phyloP scores from a whole-genome alignment of 1,140 invertebrate genomes.

The Fopius arisanus region DNA sequence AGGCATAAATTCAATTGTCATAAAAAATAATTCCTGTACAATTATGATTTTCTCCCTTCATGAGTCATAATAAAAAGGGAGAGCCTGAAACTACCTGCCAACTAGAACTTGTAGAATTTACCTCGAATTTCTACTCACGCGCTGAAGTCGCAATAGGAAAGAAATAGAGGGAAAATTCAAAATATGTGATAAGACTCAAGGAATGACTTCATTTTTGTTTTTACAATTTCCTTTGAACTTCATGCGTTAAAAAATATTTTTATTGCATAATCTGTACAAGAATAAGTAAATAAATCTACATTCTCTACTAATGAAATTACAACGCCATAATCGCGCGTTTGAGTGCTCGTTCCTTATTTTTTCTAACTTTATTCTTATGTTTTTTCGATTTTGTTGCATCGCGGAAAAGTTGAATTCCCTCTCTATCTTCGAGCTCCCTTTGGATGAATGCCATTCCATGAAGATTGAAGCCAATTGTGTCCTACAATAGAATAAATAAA shows the following conservation, averaged over 20 bases:
- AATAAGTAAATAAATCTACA: background rate
- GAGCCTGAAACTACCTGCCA: background rate
- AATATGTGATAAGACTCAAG: too few relatives aligned
- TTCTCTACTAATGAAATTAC: conserved; percentile 32
- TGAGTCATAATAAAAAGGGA: background rate
- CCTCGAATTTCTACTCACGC: background rate
- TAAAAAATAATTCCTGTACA: background rate
- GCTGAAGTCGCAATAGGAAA: too few relatives aligned
- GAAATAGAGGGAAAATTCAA: too few relatives aligned
- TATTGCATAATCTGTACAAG: background rate
- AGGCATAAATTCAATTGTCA: conserved; percentile 4
- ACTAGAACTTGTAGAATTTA: background rate
- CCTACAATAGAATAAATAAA: conserved; percentile 66
- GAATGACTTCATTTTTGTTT: too few relatives aligned
- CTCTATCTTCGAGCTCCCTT: conserved; percentile 79
- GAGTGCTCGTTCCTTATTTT: conserved; percentile 72
- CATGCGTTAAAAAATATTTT: background rate
- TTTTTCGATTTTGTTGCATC: conserved; percentile 77
- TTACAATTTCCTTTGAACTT: too few relatives aligned
- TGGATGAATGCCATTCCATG: conserved; percentile 83
- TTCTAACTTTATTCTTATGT: conserved; percentile 73
- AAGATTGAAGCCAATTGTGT: conserved; percentile 87
- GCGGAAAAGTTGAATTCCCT: conserved; percentile 82
- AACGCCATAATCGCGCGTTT: conserved; percentile 72
- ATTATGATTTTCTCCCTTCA: background rate